A percentile compares a stretch with the other conserved stretches of the same genome.
Evolutionary conservation across 1,140 invertebrate species (phyloP).

Genomic region (Portunus trituberculatus): DNA sequence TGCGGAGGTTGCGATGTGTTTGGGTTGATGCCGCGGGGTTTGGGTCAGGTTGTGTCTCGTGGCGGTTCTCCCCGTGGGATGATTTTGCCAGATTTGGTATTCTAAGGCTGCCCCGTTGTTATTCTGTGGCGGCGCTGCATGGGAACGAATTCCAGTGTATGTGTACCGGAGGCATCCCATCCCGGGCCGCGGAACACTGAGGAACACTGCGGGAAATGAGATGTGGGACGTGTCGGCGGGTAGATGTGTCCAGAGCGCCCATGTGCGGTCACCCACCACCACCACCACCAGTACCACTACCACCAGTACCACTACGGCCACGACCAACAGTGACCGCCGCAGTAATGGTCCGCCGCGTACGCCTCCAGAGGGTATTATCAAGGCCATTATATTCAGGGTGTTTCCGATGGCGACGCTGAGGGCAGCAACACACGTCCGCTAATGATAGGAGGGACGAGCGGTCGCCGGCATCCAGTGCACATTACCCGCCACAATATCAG

Average conservation of each 20-base stretch:
- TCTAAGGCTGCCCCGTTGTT: neutral
- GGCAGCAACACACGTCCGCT: neutral
- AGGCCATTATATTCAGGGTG: neutral
- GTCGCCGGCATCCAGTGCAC: neutral
- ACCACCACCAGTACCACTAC: neutral
- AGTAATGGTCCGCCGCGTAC: neutral
- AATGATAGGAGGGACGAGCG: neutral
- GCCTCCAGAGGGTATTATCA: neutral
- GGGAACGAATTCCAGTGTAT: neutral
- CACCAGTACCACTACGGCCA: neutral
- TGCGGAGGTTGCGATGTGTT: no score
- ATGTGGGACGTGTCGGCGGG: neutral
- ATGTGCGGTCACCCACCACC: neutral
- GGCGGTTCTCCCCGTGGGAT: neutral
- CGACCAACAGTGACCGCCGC: neutral
- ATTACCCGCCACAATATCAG: neutral
- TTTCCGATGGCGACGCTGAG: conserved; percentile 8
- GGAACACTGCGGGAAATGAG: neutral
- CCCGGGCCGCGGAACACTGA: neutral
- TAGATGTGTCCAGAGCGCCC: neutral
- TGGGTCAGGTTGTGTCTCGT: neutral
- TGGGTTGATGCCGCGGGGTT: no score
- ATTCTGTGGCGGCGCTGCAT: neutral
- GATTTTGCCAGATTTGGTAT: neutral
- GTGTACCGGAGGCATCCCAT: neutral